Base-by-base conservation (phyloP, 2,113 vertebrate genomes). In the Corapipo altera region DNA sequence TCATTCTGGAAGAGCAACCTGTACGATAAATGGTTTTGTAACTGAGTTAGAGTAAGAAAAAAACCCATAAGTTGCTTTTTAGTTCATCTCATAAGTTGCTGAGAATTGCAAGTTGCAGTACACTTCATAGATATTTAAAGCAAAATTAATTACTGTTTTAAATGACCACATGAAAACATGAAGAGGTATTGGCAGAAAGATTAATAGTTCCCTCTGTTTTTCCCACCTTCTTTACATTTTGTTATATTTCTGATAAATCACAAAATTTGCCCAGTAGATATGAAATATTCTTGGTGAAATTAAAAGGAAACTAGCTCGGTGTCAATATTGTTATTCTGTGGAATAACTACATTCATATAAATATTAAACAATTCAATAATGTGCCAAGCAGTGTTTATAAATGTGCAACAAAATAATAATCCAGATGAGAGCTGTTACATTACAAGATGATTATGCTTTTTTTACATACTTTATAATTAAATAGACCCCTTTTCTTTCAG, bases 391-490 rank as follows among this genome's bases (percentile, higher is more conserved):
- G 21, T 78, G 65, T 84, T 96, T 91, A 88, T 84, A 93, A 93
- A 74, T 71, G 51, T 44, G 39, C 39, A 95, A 75, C 91, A 67
- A 94, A 97, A 91, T 81, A 88, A 93, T 74, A 92, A 93, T 84
- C 44, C 69, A 93, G 88, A 92, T 91, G 86, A 97, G 69, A 78
- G 61, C 43, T 89, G 65, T 77, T 93, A 81, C 24, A 74, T 87
- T 91, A 72, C 57, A 72, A 61, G 57, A 89, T 39, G 52, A 95
- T 96, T 85, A 88, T 74, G 62, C 10, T 61, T 81, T 92, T 94
- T 89, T 95, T 35, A 71, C 58, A 57, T 89, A 70, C 57, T 82
- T 95, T 73, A 64, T 95, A 92, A 96, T 97, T 96, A 97, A 96
- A 96, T 41, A 89, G 77, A 85, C 58, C n/a, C 41, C 86, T 88